phyloP scores from a whole-genome alignment of 2,888 invertebrate genomes.

The Lepidocyrtinus sp. region DNA sequence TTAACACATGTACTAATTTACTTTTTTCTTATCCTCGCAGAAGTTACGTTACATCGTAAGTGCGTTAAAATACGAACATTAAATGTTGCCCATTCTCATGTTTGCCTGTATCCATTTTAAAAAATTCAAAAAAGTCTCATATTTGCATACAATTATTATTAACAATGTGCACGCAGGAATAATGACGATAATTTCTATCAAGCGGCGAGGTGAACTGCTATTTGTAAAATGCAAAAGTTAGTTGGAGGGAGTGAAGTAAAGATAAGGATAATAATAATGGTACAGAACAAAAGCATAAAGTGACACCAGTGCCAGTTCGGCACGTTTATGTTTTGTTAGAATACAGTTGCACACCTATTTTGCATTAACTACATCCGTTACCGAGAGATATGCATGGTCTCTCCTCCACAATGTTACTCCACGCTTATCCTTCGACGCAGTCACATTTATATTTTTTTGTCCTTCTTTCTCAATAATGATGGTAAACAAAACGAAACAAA shows the following conservation, averaged over 20 bases:
- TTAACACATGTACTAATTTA: slow-evolving; percentile 18
- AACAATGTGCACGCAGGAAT: slow-evolving; percentile 22
- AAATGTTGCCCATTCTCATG: slow-evolving; percentile 6
- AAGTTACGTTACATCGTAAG: too few relatives aligned
- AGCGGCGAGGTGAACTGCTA: slow-evolving; percentile 11
- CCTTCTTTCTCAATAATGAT: slow-evolving; percentile 7
- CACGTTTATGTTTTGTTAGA: not conserved
- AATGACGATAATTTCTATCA: slow-evolving; percentile 27
- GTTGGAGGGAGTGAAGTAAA: slow-evolving; percentile 5
- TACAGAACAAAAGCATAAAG: not conserved
- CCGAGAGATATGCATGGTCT: slow-evolving; percentile 18
- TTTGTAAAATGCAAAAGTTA: not conserved
- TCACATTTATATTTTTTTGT: not conserved
- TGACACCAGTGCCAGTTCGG: not conserved
- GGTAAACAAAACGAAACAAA: slow-evolving; percentile 11
- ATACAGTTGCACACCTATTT: slow-evolving; percentile 17
- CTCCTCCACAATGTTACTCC: slow-evolving; percentile 14
- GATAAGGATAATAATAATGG: not conserved
- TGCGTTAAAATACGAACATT: slow-evolving; percentile 5
- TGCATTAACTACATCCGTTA: slow-evolving; percentile 49
- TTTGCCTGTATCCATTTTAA: slow-evolving; percentile 12
- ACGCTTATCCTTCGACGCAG: slow-evolving; percentile 1
- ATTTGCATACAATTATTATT: slow-evolving; percentile 58
- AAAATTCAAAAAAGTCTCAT: slow-evolving; percentile 38
- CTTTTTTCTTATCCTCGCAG: not conserved